Evolutionary conservation across 2,888 invertebrate genomes (phyloP).

Genomic region (Romanomermis culicivorax): DNA sequence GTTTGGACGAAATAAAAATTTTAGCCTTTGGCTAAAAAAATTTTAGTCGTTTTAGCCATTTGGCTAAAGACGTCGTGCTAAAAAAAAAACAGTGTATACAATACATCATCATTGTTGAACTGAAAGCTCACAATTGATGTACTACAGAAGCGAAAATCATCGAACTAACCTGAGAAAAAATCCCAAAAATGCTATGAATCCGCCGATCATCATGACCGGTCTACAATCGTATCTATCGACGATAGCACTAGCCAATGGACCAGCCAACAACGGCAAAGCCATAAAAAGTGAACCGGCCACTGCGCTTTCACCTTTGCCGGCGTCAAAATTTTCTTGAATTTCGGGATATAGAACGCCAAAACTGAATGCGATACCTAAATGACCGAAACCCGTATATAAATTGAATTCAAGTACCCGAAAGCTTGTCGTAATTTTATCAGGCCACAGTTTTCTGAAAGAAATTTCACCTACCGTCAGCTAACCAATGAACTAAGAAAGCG

Average conservation of each 20-base stretch:
- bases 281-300: constrained; percentile 74
- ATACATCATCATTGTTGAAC: too few relatives aligned
- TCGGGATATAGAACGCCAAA: constrained; percentile 72
- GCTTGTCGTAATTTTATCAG: too few relatives aligned
- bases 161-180: constrained; percentile 39
- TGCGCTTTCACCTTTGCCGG: constrained; percentile 55
- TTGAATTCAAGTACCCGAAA: too few relatives aligned
- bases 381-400: too few relatives aligned
- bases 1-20: too few relatives aligned
- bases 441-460: too few relatives aligned
- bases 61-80: too few relatives aligned
- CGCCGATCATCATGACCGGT: constrained; percentile 52
- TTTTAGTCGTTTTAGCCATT: too few relatives aligned
- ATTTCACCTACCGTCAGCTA: constrained; percentile 87
- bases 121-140: too few relatives aligned
- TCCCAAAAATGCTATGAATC: constrained; percentile 49
- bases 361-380: constrained; percentile 65
- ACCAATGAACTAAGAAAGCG: constrained; percentile 65
- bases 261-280: constrained; percentile 66
- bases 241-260: constrained; percentile 44
- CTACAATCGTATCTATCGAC: constrained; percentile 47
- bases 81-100: too few relatives aligned
- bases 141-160: too few relatives aligned
- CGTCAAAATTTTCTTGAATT: constrained; percentile 59
- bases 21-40: too few relatives aligned